Evolutionary conservation across 2,888 invertebrate genomes (phyloP).

Genomic region (Cecidostiba fungosa): DNA sequence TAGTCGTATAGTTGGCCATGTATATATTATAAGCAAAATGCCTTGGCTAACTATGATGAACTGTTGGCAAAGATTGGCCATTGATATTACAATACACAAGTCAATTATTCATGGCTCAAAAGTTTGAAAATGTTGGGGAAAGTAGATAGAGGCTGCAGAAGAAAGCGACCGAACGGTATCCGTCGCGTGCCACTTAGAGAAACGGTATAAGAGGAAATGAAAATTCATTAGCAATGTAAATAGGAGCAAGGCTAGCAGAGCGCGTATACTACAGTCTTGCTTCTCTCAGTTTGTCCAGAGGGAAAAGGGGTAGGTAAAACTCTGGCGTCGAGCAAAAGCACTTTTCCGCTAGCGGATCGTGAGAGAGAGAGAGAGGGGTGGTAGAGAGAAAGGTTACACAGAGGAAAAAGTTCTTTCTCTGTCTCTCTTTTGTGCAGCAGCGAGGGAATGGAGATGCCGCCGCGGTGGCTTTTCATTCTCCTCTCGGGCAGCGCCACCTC

Average conservation of each 20-base stretch:
- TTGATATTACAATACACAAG: background rate
- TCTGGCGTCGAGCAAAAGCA: background rate
- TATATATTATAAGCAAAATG: too few relatives aligned
- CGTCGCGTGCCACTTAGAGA: conserved; percentile 50
- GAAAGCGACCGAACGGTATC: background rate
- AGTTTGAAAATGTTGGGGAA: background rate
- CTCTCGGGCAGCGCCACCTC: background rate
- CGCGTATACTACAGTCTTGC: background rate
- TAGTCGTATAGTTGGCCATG: too few relatives aligned
- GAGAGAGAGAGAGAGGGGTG: too few relatives aligned
- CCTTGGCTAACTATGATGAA: too few relatives aligned
- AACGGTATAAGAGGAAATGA: conserved; percentile 67
- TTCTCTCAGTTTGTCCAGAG: background rate
- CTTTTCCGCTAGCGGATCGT: background rate
- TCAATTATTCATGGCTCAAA: background rate
- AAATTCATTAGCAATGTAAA: conserved; percentile 74
- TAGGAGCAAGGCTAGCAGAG: conserved; percentile 50
- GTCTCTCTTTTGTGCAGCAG: conserved; percentile 1
- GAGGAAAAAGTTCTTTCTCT: conserved; percentile 2
- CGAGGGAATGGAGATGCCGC: background rate
- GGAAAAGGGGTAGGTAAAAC: background rate
- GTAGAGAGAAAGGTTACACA: background rate
- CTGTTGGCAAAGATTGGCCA: background rate
- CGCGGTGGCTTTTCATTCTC: conserved; percentile 13
- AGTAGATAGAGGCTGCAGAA: background rate